Conservation (phyloP, 2,797 vertebrate species). For the Acipenser oxyrinchus region DNA sequence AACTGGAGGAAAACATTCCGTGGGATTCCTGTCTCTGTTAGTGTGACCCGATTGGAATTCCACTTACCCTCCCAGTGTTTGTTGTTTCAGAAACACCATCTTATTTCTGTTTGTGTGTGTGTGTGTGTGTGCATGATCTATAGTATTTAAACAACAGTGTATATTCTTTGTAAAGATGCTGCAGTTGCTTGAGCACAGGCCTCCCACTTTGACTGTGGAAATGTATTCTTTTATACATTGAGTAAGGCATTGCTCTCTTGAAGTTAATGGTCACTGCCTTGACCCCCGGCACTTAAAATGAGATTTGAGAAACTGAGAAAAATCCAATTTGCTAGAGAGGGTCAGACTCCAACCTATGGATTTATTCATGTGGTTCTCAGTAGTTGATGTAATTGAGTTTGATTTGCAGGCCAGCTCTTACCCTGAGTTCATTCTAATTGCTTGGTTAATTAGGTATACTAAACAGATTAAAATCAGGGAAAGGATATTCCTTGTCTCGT, state of each 20-base stretch:
- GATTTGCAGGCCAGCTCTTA: slow-evolving; percentile 61
- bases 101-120: slow-evolving; percentile 20
- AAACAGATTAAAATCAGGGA: slow-evolving; percentile 62
- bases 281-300: too few relatives aligned
- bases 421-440: slow-evolving; percentile 62
- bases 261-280: too few relatives aligned
- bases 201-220: too few relatives aligned
- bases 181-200: too few relatives aligned
- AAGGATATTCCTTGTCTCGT: slow-evolving; percentile 62
- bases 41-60: slow-evolving; percentile 47
- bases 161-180: too few relatives aligned
- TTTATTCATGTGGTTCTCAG: slow-evolving; percentile 54
- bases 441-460: slow-evolving; percentile 67
- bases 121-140: too few relatives aligned
- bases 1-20: slow-evolving; percentile 33
- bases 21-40: slow-evolving; percentile 29
- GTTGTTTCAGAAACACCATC: slow-evolving; percentile 46
- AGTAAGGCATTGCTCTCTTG: too few relatives aligned
- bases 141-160: too few relatives aligned
- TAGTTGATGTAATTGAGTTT: slow-evolving; percentile 60
- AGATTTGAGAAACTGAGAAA: slow-evolving; percentile 17
- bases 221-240: too few relatives aligned
- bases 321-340: background rate
- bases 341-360: slow-evolving; percentile 19
- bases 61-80: slow-evolving; percentile 47